These are phyloP conservation scores for Cylindroiulus punctatus DNA, from an alignment of 2,888 invertebrate species.

Conservation along the genomic window DNA sequence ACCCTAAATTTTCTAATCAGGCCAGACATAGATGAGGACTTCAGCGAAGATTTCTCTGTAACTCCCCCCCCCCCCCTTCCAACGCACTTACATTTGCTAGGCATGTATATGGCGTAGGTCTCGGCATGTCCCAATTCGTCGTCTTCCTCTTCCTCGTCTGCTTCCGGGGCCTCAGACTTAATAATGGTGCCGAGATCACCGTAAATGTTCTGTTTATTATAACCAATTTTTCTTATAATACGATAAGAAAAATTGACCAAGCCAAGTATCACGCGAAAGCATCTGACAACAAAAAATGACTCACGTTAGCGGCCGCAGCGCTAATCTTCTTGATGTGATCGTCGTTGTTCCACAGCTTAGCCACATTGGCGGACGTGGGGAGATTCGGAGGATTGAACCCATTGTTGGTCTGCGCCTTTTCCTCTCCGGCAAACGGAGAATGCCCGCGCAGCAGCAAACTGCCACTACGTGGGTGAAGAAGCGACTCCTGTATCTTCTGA, in stretches of 20 bases:
- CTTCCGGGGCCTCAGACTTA: constrained; percentile 58
- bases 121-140: constrained; percentile 98
- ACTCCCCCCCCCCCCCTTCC: too few relatives aligned
- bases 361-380: background rate
- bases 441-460: background rate
- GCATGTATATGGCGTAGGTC: constrained; percentile 98
- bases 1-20: too few relatives aligned
- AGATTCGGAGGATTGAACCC: background rate
- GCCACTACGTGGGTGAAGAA: background rate
- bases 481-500: background rate
- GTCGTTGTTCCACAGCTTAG: constrained; percentile 53
- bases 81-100: constrained; percentile 84
- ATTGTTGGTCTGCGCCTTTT: background rate
- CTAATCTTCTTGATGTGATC: constrained; percentile 36
- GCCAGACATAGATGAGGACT: too few relatives aligned
- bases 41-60: too few relatives aligned
- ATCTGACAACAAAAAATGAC: too few relatives aligned
- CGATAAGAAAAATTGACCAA: background rate
- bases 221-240: background rate
- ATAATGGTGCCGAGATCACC: background rate
- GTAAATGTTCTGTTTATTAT: background rate
- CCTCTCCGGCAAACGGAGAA: background rate
- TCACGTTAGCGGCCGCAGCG: background rate
- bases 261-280: too few relatives aligned
- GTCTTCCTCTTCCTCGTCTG: constrained; percentile 83